These are phyloP conservation scores for Venustaconcha ellipsiformis DNA, from an alignment of 1,140 invertebrate genomes.

Conservation along the genomic window DNA sequence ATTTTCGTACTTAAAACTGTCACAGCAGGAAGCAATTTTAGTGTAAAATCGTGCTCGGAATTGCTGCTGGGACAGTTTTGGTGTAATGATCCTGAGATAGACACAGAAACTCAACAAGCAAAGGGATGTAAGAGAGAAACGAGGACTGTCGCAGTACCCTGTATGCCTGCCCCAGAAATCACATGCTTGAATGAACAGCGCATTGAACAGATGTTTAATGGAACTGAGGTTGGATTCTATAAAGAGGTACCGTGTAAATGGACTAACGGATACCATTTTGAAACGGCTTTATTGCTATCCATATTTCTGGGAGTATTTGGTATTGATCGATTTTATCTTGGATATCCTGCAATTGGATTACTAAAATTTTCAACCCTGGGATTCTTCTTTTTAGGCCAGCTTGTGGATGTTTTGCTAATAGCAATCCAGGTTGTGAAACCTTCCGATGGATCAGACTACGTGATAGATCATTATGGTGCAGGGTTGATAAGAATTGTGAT, in stretches of 20 bases:
- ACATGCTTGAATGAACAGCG: constrained; percentile 73
- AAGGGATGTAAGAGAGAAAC: constrained; percentile 81
- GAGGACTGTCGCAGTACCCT: constrained; percentile 76
- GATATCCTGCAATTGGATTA: constrained; percentile 92
- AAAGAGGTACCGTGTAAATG: constrained; percentile 90
- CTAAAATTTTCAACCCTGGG: constrained; percentile 96
- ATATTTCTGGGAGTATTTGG: constrained; percentile 97
- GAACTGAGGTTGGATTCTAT: constrained; percentile 76
- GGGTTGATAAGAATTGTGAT: constrained; percentile 83
- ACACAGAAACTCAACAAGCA: constrained; percentile 90
- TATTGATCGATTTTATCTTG: constrained; percentile 96
- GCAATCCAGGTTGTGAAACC: constrained; percentile 90
- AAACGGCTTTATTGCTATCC: constrained; percentile 91
- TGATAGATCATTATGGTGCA: constrained; percentile 91
- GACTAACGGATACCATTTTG: constrained; percentile 82
- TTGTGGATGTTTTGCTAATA: constrained; percentile 95
- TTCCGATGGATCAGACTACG: constrained; percentile 95
- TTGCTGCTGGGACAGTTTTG: constrained; percentile 68
- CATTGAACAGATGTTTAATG: constrained; percentile 73
- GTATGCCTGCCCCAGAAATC: constrained; percentile 85
- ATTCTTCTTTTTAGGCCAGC: constrained; percentile 95
- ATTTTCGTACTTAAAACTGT: no score
- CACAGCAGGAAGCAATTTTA: no score
- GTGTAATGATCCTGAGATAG: constrained; percentile 90
- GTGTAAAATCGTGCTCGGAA: constrained; percentile 11